Evolutionary conservation across 1,140 invertebrate species (phyloP), one percentile per base, ranked within the genome.

Genomic region (Tetraneura akinire): DNA sequence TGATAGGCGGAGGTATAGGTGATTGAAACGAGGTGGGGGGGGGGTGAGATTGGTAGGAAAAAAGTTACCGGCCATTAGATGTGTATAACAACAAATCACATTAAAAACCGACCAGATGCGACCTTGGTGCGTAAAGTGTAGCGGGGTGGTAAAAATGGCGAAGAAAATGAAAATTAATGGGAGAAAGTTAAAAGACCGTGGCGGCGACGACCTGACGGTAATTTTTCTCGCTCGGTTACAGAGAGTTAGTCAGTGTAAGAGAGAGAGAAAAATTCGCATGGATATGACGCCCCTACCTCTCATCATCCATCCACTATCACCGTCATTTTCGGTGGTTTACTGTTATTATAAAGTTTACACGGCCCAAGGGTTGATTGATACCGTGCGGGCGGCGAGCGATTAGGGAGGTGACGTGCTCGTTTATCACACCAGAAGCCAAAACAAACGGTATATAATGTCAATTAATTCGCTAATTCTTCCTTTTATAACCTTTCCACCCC

Each of bases 81-180:
- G 74, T 78, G 55, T 78, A 78, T 62, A 78, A 78, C 74, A 78
- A 78, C 74, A 78, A 78, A 78, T 78, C 74, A 78, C 74, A 78
- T 78, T 78, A 78, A 62, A 71, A 78, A 78, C 74, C 37, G 53
- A 18, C 74, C 74, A 78, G 74, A 78, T 78, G 74, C 74, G 74
- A 57, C 73, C 49, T 13, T 49, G 49, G 71, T 32, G 49, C 18
- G 29, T 42, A 55, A 55, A 57, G n/a, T 16, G 47, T 42, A 4
- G 21, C 3, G 18, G 37, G 37, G 14, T 6, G 37, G 37, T 62
- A 62, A 62, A 62, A 62, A 62, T 60, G 55, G 74, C 53, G 42
- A 78, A 78, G 74, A 62, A 78, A 78, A 78, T 78, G 74, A 60
- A 78, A 78, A 78, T 78, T 78, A 78, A 78, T 78, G 74, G 74